Conservation (phyloP, 2,888 invertebrate species). For the Parnassius glacialis region DNA sequence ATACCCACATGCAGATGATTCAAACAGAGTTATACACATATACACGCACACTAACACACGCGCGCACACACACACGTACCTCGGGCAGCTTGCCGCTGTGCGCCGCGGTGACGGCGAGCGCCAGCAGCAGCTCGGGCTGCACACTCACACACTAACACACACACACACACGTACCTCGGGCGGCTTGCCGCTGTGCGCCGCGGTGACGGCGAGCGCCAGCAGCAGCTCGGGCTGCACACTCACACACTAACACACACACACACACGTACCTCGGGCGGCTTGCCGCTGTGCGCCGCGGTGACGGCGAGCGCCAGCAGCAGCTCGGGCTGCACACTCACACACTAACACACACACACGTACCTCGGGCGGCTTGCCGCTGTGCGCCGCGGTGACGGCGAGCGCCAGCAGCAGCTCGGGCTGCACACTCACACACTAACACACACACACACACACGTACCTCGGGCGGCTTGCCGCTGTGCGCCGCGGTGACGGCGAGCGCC, state of each 20-base stretch:
- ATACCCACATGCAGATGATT: too few relatives aligned
- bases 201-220: constrained; percentile 94
- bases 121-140: constrained; percentile 92
- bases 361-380: constrained; percentile 93
- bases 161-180: constrained; percentile 83
- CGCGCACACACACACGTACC: constrained; percentile 59
- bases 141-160: constrained; percentile 72
- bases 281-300: constrained; percentile 91
- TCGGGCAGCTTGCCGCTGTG: constrained; percentile 94
- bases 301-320: constrained; percentile 96
- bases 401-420: constrained; percentile 96
- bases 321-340: constrained; percentile 85
- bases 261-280: constrained; percentile 87
- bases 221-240: constrained; percentile 90
- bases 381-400: constrained; percentile 92
- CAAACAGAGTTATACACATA: too few relatives aligned
- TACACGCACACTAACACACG: too few relatives aligned
- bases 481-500: constrained; percentile 93
- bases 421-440: constrained; percentile 16
- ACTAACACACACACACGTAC: constrained; percentile 55
- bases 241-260: too few relatives aligned
- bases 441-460: constrained; percentile 81
- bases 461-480: constrained; percentile 91
- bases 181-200: constrained; percentile 92
- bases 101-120: constrained; percentile 93